Conservation (phyloP, 2,797 vertebrate genomes). For the Sebastes itinus region DNA sequence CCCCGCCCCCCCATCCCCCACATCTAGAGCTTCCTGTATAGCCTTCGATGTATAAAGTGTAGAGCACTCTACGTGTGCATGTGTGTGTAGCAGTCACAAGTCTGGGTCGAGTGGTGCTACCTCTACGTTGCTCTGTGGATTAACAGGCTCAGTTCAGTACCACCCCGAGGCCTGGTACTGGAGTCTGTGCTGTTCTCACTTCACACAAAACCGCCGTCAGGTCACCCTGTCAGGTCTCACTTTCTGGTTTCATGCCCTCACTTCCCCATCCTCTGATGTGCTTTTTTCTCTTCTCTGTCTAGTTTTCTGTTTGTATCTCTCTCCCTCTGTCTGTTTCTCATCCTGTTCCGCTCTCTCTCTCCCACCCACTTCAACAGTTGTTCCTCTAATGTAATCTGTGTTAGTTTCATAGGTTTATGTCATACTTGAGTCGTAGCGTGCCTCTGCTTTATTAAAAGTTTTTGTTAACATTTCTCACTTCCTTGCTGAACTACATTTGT, state of each 20-base stretch:
- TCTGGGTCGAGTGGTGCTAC: not conserved
- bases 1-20: not conserved
- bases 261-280: slow-evolving; percentile 35
- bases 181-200: slow-evolving; percentile 28
- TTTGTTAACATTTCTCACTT: slow-evolving; percentile 10
- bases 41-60: slow-evolving; percentile 6
- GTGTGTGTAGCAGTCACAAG: slow-evolving; percentile 43
- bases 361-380: not conserved
- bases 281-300: not conserved
- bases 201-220: slow-evolving; percentile 25
- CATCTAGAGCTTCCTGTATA: slow-evolving; percentile 24
- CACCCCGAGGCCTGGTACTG: slow-evolving; percentile 40
- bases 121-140: slow-evolving; percentile 33
- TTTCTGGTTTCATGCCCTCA: slow-evolving; percentile 52
- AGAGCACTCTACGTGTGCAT: not conserved
- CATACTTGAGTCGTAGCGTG: not conserved
- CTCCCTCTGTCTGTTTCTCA: not conserved
- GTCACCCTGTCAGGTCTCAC: slow-evolving; percentile 39
- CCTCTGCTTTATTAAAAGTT: not conserved
- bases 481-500: not conserved
- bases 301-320: not conserved
- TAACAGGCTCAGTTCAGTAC: slow-evolving; percentile 37
- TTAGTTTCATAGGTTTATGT: not conserved
- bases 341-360: not conserved
- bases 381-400: not conserved